Percentiles rank a stretch among this genome's conserved stretches.
Evolutionary conservation across 2,888 invertebrate genomes (phyloP).

Genomic region (Cataglyphis altisquamis): DNA sequence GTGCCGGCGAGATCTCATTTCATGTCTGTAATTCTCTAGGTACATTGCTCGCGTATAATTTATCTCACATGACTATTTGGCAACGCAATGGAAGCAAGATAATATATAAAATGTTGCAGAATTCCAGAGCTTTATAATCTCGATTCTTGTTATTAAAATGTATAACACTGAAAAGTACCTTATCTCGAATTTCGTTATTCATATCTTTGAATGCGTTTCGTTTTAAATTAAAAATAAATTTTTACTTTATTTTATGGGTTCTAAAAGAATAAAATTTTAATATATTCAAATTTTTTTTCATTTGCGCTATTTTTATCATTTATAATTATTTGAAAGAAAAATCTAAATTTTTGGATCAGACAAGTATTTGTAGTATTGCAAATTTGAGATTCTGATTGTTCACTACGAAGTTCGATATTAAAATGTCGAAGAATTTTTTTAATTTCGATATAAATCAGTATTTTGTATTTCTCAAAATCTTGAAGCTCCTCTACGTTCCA

Average conservation of each 20-base stretch:
- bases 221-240: not conserved
- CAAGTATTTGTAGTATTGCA: not conserved
- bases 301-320: not conserved
- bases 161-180: not conserved
- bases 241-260: not conserved
- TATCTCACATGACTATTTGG: conserved; percentile 26
- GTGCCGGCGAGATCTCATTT: conserved; percentile 34
- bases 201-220: not conserved
- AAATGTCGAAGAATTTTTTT: not conserved
- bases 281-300: not conserved
- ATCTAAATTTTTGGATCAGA: not conserved
- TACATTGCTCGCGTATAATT: conserved; percentile 28
- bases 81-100: not conserved
- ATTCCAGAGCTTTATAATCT: conserved; percentile 17
- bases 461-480: conserved; percentile 12
- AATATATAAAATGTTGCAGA: conserved; percentile 16
- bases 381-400: conserved; percentile 1
- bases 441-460: not conserved
- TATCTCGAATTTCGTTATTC: conserved; percentile 5
- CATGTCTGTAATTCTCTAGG: conserved; percentile 30
- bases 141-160: not conserved
- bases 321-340: not conserved
- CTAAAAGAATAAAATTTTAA: not conserved
- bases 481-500: not conserved
- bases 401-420: not conserved